Evolutionary conservation across 35 echinoderm and acorn worm species (phyloP).

Genomic region (Patiria miniata): DNA sequence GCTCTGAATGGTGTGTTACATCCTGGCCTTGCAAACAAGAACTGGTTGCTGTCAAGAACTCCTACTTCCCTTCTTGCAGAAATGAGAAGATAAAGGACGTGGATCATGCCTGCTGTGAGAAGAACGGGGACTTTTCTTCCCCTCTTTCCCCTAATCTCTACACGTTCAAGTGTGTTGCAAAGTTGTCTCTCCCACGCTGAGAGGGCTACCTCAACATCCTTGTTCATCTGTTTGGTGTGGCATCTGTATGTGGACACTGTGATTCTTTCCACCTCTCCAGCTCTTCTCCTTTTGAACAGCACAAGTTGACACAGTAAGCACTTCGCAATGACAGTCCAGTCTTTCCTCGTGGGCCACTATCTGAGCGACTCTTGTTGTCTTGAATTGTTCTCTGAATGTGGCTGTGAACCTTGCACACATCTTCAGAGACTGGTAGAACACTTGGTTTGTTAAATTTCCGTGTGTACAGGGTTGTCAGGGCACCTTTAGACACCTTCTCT

Average conservation of each 20-base stretch:
- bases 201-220: no score
- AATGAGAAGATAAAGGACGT: slow-evolving; percentile 29
- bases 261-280: slow-evolving; percentile 58
- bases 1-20: slow-evolving; percentile 43
- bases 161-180: no score
- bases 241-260: slow-evolving; percentile 39
- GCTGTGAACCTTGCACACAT: slow-evolving; percentile 38
- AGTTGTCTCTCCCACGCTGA: no score
- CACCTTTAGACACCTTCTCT: slow-evolving; percentile 17
- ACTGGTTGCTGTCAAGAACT: slow-evolving; percentile 31
- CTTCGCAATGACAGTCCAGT: slow-evolving; percentile 36
- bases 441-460: slow-evolving; percentile 45
- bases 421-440: slow-evolving; percentile 28
- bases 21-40: slow-evolving; percentile 43
- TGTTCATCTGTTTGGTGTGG: not conserved
- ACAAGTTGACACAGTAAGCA: slow-evolving; percentile 35
- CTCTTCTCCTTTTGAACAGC: slow-evolving; percentile 56
- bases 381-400: not conserved
- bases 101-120: slow-evolving; percentile 46
- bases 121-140: no score
- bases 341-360: not conserved
- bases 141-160: no score
- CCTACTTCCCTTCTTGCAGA: slow-evolving; percentile 41
- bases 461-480: slow-evolving; percentile 20
- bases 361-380: no score